Conservation (phyloP, 2,888 invertebrate species). For the Ophioninae sp. region DNA sequence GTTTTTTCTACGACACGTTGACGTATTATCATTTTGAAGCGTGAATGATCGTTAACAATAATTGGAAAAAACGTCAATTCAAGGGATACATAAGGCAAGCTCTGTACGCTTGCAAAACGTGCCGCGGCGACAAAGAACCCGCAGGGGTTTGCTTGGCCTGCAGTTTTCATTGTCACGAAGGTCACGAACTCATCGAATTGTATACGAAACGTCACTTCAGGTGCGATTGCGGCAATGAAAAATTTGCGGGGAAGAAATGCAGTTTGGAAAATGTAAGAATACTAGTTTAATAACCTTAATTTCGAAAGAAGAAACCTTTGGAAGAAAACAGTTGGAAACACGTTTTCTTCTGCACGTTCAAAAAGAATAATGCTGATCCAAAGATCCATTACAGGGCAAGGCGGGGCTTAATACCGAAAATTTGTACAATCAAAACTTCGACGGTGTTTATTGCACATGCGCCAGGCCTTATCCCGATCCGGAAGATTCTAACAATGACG, state of each 20-base stretch:
- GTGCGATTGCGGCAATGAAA: conserved; percentile 96
- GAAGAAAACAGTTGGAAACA: background rate
- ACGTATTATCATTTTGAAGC: background rate
- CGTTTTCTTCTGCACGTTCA: background rate
- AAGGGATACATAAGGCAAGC: conserved; percentile 98
- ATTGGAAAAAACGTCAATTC: conserved; percentile 53
- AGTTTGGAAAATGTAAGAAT: conserved; percentile 84
- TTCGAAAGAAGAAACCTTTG: background rate
- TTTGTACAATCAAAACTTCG: conserved; percentile 96
- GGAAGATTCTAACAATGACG: conserved; percentile 90
- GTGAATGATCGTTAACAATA: background rate
- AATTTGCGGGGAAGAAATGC: conserved; percentile 87
- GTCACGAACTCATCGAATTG: conserved; percentile 96
- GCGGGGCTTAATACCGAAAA: conserved; percentile 87
- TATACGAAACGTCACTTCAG: conserved; percentile 98
- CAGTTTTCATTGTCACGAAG: conserved; percentile 96
- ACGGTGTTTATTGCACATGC: conserved; percentile 95
- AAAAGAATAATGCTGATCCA: background rate
- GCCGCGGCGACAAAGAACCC: conserved; percentile 85
- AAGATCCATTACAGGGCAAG: conserved; percentile 81
- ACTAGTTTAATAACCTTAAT: background rate
- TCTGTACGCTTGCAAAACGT: conserved; percentile 96
- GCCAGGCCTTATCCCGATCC: conserved; percentile 97
- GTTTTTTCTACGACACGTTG: background rate
- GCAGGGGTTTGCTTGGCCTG: conserved; percentile 98